Conservation (phyloP, 2,888 invertebrate genomes). For the Apodemia hepburni region DNA sequence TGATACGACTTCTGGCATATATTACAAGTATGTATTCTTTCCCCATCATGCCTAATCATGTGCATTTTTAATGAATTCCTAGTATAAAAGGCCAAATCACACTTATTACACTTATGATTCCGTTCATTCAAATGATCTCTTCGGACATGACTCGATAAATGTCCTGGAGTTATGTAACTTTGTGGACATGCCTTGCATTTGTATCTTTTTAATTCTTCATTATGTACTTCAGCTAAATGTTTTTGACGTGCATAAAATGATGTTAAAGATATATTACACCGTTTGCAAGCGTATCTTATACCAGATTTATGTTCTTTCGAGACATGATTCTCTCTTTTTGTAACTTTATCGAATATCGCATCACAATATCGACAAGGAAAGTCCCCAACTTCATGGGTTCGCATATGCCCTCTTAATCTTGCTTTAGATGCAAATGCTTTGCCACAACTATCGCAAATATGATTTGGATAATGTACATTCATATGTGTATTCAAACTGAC, state of each 20-base stretch:
- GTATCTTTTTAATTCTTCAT: conserved; percentile 66
- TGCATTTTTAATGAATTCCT: conserved; percentile 78
- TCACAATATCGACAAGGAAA: conserved; percentile 63
- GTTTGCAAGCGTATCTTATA: conserved; percentile 61
- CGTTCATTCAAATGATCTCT: conserved; percentile 67
- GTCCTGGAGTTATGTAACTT: conserved; percentile 71
- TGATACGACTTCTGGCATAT: conserved; percentile 75
- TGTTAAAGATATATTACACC: conserved; percentile 59
- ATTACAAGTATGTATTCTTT: conserved; percentile 71
- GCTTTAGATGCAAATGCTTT: conserved; percentile 77
- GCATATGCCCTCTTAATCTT: conserved; percentile 67
- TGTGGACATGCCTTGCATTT: conserved; percentile 71
- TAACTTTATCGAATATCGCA: conserved; percentile 61
- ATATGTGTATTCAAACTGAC: conserved; percentile 72
- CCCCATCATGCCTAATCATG: conserved; percentile 77
- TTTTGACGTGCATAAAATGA: conserved; percentile 70
- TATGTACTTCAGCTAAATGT: conserved; percentile 66
- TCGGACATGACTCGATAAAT: conserved; percentile 64
- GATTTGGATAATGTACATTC: conserved; percentile 73
- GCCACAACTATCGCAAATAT: conserved; percentile 74
- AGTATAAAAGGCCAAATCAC: conserved; percentile 74
- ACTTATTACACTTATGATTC: conserved; percentile 73
- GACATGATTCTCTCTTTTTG: conserved; percentile 67
- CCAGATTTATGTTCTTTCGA: conserved; percentile 70
- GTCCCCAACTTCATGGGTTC: conserved; percentile 73